Percentiles rank a stretch among this genome's conserved stretches.
Evolutionary conservation across 2,888 invertebrate genomes (phyloP).

Genomic region (Coleophora flavipennella): DNA sequence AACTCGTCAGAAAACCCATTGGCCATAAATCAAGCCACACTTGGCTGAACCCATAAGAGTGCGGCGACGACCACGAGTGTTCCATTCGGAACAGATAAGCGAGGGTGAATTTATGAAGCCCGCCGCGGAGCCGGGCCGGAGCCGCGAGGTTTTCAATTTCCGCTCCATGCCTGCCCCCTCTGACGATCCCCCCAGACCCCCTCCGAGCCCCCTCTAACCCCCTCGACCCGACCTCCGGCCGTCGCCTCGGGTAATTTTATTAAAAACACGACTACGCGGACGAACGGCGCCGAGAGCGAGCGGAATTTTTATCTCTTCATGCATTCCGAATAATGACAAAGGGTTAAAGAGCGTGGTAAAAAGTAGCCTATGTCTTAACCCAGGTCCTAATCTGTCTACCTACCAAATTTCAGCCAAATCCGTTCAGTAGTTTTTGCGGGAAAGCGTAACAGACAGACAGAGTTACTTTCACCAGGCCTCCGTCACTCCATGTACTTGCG

Average conservation of each 20-base stretch:
- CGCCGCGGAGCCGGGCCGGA: conserved; percentile 9
- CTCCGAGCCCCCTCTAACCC: conserved; percentile 10
- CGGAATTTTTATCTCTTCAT: conserved; percentile 57
- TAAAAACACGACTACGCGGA: conserved; percentile 49
- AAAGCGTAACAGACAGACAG: too few relatives aligned
- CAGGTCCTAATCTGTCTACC: too few relatives aligned
- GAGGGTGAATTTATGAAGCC: conserved; percentile 45
- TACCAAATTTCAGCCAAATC: too few relatives aligned
- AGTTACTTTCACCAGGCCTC: too few relatives aligned
- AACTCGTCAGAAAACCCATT: conserved; percentile 16
- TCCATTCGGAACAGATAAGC: conserved; percentile 30
- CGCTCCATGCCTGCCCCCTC: conserved; percentile 27
- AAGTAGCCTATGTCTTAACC: too few relatives aligned
- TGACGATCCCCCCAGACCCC: conserved; percentile 17
- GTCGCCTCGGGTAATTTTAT: conserved; percentile 53
- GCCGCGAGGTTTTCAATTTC: conserved; percentile 60
- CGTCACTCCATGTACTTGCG: too few relatives aligned
- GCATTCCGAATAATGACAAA: conserved; percentile 36
- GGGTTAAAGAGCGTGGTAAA: too few relatives aligned
- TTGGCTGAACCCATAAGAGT: conserved; percentile 44
- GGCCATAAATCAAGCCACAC: conserved; percentile 35
- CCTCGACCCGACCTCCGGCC: conserved; percentile 12
- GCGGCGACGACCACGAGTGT: conserved; percentile 29
- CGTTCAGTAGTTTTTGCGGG: too few relatives aligned
- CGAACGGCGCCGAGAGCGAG: conserved; percentile 24